These are phyloP conservation scores for Gadopsis bispinosus DNA, from an alignment of 2,797 vertebrate genomes.

Conservation along the genomic window DNA sequence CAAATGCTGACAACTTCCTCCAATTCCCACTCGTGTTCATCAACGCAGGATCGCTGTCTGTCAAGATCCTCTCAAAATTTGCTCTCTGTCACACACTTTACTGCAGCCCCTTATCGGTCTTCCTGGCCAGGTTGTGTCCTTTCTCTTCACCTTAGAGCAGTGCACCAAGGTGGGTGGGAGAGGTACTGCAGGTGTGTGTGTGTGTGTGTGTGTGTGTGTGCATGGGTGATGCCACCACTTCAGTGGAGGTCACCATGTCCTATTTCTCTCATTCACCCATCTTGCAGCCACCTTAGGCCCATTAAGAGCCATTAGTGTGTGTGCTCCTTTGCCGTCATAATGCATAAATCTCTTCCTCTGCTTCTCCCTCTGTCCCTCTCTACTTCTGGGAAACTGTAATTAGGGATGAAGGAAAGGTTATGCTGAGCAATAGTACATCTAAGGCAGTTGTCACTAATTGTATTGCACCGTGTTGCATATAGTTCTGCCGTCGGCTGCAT, in stretches of 20 bases:
- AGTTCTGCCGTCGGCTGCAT: constrained; percentile 52
- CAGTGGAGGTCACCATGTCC: constrained; percentile 94
- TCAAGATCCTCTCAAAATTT: constrained; percentile 46
- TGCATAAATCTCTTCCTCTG: constrained; percentile 84
- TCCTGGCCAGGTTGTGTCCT: constrained; percentile 58
- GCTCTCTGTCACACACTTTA: constrained; percentile 20
- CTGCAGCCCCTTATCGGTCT: constrained; percentile 62
- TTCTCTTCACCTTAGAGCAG: constrained; percentile 54
- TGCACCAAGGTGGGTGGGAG: constrained; percentile 85
- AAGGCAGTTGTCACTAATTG: constrained; percentile 69
- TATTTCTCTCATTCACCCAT: constrained; percentile 80
- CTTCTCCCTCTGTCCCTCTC: constrained; percentile 64
- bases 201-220: constrained; percentile 86
- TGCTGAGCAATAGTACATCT: constrained; percentile 71
- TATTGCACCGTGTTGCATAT: constrained; percentile 65
- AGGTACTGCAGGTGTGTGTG: constrained; percentile 84
- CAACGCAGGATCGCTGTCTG: constrained; percentile 40
- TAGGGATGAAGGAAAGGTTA: constrained; percentile 83
- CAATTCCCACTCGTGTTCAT: constrained; percentile 66
- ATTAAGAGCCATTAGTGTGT: constrained; percentile 85
- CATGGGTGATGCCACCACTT: constrained; percentile 89
- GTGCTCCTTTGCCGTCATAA: constrained; percentile 88
- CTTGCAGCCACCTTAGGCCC: constrained; percentile 83
- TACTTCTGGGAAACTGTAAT: constrained; percentile 78
- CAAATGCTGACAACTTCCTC: constrained; percentile 89